These are phyloP conservation scores for Hyla sarda DNA, from an alignment of 2,113 vertebrate species.

Conservation along the genomic window DNA sequence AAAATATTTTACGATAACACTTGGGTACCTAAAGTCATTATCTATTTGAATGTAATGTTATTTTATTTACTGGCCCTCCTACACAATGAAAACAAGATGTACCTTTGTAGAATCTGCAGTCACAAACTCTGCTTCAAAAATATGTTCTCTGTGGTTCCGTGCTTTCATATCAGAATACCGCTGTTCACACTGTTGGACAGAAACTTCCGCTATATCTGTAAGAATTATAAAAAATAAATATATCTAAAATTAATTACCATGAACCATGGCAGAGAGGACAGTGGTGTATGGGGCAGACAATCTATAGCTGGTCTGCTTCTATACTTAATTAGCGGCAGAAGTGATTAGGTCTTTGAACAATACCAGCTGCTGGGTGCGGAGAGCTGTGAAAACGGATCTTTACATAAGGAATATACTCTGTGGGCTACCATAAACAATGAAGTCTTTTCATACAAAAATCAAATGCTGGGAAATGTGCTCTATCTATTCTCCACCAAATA, in stretches of 20 bases:
- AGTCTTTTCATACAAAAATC: neutral
- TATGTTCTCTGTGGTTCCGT: constrained; percentile 76
- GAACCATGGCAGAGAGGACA: neutral
- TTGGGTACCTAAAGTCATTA: neutral
- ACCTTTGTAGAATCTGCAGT: constrained; percentile 93
- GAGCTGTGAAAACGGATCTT: neutral
- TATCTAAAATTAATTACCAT: neutral
- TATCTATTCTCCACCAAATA: neutral
- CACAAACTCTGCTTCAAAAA: constrained; percentile 92
- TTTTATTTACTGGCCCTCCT: too few relatives aligned
- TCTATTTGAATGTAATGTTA: neutral
- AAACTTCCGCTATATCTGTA: constrained; percentile 90
- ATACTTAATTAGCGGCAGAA: neutral
- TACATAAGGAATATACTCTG: constrained; percentile 5
- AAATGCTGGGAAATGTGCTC: neutral
- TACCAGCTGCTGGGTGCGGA: neutral
- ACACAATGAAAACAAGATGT: constrained; percentile 41
- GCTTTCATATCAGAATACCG: constrained; percentile 89
- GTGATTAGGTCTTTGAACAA: neutral
- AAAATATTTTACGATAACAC: too few relatives aligned
- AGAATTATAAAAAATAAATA: neutral
- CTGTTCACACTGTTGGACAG: constrained; percentile 91
- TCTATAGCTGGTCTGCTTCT: neutral
- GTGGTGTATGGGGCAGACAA: neutral
- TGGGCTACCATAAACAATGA: neutral